Evolutionary conservation across 37 sponge, comb jelly and placozoan genomes (phyloP).

Genomic region (Oscarella lobularis): DNA sequence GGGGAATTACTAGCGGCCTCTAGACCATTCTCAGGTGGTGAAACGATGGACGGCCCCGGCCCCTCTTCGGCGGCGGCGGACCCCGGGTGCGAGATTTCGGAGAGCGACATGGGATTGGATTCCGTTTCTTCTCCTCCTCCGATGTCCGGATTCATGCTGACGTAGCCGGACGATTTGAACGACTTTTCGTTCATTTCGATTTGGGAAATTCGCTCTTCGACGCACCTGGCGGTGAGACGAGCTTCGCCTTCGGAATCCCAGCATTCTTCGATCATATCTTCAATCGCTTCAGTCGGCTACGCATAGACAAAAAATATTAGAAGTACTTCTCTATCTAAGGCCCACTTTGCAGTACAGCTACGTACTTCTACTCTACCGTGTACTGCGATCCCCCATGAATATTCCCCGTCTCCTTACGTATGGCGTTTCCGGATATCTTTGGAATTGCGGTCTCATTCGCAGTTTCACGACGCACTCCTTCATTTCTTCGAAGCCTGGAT

Average conservation of each 20-base stretch:
- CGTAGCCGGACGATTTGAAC: neutral
- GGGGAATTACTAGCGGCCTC: neutral
- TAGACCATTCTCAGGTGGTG: no score
- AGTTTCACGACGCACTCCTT: slow-evolving; percentile 16
- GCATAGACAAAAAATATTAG: neutral
- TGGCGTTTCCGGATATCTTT: no score
- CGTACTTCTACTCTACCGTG: no score
- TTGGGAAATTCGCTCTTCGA: slow-evolving; percentile 13
- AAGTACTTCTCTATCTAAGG: neutral
- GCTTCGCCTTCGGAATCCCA: slow-evolving; percentile 50
- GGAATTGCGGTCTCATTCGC: slow-evolving; percentile 18
- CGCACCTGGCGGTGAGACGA: slow-evolving; percentile 24
- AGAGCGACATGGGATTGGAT: neutral
- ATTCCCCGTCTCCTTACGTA: no score
- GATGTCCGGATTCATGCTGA: neutral
- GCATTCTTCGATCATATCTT: slow-evolving; percentile 29
- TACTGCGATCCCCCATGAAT: neutral
- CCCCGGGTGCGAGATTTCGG: neutral
- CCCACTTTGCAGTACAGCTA: neutral
- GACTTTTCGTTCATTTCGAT: neutral
- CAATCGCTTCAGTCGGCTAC: slow-evolving; percentile 15
- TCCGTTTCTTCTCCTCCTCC: neutral
- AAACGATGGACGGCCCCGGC: neutral
- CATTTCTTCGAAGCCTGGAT: slow-evolving; percentile 29
- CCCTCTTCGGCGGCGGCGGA: neutral